These are phyloP conservation scores for Maniola hyperantus DNA, from an alignment of 2,888 invertebrate species.

Conservation along the genomic window DNA sequence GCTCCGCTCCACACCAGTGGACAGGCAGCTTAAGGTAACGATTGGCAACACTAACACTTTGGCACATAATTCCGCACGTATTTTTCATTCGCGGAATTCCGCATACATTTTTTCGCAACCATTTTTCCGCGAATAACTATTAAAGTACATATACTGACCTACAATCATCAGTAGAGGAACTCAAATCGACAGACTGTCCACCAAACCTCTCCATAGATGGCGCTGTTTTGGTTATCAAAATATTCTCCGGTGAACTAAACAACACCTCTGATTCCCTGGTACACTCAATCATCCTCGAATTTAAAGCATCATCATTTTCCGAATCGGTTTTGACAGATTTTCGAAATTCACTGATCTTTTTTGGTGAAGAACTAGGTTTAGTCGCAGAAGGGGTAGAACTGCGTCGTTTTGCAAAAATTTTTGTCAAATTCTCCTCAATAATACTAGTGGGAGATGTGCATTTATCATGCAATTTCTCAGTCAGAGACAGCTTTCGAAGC, in stretches of 20 bases:
- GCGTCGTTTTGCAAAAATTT: constrained; percentile 56
- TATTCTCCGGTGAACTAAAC: constrained; percentile 63
- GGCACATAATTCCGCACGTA: too few relatives aligned
- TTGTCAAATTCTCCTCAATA: constrained; percentile 24
- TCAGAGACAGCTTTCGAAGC: constrained; percentile 51
- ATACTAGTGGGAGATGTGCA: constrained; percentile 4
- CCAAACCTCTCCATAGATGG: constrained; percentile 65
- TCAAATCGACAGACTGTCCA: constrained; percentile 32
- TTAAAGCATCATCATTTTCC: constrained; percentile 60
- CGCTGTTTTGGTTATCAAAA: constrained; percentile 71
- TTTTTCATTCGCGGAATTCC: too few relatives aligned
- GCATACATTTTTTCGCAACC: too few relatives aligned
- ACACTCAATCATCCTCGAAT: constrained; percentile 34
- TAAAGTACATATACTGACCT: constrained; percentile 24
- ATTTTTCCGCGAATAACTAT: too few relatives aligned
- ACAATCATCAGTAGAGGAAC: constrained; percentile 57
- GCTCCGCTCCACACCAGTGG: too few relatives aligned
- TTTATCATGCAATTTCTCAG: constrained; percentile 48
- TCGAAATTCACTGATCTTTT: constrained; percentile 54
- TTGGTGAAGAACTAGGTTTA: constrained; percentile 47
- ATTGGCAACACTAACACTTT: too few relatives aligned
- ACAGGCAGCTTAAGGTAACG: too few relatives aligned
- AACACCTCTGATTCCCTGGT: constrained; percentile 50
- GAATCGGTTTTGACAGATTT: constrained; percentile 66
- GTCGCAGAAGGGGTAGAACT: constrained; percentile 63